Conservation (phyloP, 2,797 vertebrate genomes). For the Phaenicophaeus curvirostris region DNA sequence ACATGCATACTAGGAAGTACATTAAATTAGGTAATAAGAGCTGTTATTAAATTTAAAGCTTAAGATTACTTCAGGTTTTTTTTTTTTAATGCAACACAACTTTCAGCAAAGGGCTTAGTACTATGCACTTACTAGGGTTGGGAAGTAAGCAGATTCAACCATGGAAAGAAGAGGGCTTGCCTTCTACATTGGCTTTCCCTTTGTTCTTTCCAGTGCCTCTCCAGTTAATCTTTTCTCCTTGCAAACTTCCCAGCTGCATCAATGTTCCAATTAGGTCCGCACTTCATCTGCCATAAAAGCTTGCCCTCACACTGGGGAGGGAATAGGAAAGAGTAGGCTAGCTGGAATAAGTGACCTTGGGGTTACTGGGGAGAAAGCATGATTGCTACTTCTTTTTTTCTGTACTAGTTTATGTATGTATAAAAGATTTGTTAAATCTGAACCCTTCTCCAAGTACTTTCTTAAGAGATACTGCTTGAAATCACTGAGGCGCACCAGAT, state of each 20-base stretch:
- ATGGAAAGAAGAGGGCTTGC: not conserved
- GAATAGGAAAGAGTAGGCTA: not conserved
- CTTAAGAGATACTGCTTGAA: not conserved
- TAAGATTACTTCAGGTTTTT: not conserved
- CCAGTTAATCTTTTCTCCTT: not conserved
- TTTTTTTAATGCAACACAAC: not conserved
- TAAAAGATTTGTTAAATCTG: not conserved
- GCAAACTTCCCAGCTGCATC: not conserved
- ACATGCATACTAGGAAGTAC: not conserved
- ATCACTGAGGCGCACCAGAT: not conserved
- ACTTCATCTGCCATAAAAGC: not conserved
- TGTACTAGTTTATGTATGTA: not conserved
- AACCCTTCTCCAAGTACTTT: not conserved
- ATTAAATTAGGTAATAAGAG: not conserved
- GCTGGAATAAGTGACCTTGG: not conserved
- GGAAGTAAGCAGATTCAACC: not conserved
- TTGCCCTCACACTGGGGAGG: not conserved
- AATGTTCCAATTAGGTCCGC: not conserved
- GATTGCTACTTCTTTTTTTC: not conserved
- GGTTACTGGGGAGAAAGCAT: not conserved
- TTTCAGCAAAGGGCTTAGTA: not conserved
- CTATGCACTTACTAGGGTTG: not conserved
- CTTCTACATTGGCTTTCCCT: not conserved
- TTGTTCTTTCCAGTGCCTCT: not conserved
- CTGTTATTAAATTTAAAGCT: not conserved